A percentile compares a stretch with the other conserved stretches of the same genome.
phyloP scores from a whole-genome alignment of 2,888 invertebrate species.

The Cheilosia impressa region DNA sequence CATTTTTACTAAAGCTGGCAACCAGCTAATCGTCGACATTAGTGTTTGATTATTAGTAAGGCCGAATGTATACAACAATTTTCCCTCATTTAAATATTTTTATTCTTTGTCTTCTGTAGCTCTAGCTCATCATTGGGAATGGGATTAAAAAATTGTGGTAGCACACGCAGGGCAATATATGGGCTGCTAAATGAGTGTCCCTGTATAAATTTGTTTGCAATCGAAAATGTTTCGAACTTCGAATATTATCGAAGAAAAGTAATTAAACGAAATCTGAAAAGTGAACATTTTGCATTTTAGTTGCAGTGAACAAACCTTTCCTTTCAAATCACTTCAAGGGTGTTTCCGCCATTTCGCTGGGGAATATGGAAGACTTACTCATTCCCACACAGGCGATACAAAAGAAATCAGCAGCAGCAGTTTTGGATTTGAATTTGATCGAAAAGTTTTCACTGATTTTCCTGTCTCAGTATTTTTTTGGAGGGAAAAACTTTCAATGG shows the following conservation, averaged over 20 bases:
- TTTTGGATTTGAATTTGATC: slow-evolving; percentile 65
- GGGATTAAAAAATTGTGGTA: slow-evolving; percentile 2
- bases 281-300: slow-evolving; percentile 18
- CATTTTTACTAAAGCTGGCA: too few relatives aligned
- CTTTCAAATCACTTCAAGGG: slow-evolving; percentile 3
- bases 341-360: not conserved
- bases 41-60: too few relatives aligned
- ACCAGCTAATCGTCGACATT: too few relatives aligned
- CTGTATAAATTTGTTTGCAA: slow-evolving; percentile 36
- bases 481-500: not conserved
- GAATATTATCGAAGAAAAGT: slow-evolving; percentile 30
- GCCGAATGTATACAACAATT: not conserved
- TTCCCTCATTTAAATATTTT: slow-evolving; percentile 55
- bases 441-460: slow-evolving; percentile 57
- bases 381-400: not conserved
- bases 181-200: slow-evolving; percentile 17
- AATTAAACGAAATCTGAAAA: slow-evolving; percentile 60
- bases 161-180: not conserved
- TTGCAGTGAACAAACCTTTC: not conserved
- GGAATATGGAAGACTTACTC: not conserved
- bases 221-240: slow-evolving; percentile 44
- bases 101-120: slow-evolving; percentile 22
- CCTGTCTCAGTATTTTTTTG: slow-evolving; percentile 1
- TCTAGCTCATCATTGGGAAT: slow-evolving; percentile 21
- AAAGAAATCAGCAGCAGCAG: slow-evolving; percentile 57